A percentile compares a stretch with the other conserved stretches of the same genome.
Conservation (phyloP, 2,113 vertebrate genomes). For the Microcebus tavaratra region DNA sequence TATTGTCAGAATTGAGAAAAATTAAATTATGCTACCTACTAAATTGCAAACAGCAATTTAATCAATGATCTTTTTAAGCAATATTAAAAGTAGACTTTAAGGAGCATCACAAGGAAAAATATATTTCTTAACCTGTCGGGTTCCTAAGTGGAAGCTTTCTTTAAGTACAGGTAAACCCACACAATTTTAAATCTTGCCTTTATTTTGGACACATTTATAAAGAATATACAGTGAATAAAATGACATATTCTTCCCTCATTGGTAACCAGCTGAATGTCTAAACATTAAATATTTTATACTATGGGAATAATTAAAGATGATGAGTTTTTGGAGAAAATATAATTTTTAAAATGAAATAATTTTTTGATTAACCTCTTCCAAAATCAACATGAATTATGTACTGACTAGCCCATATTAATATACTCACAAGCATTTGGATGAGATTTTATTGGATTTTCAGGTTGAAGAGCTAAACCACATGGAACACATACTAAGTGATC, state of each 20-base stretch:
- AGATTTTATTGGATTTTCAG: background rate
- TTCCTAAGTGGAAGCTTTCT: background rate
- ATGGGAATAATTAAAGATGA: background rate
- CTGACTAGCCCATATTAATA: background rate
- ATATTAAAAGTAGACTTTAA: background rate
- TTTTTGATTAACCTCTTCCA: background rate
- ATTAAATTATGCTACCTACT: background rate
- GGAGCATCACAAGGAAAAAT: background rate
- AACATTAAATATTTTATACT: background rate
- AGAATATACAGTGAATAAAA: background rate
- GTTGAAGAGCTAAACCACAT: background rate
- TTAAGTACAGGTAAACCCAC: background rate
- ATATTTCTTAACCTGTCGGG: background rate
- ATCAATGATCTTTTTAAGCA: background rate
- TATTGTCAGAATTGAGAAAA: background rate
- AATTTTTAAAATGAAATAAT: slow-evolving; percentile 20
- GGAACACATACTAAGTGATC: background rate
- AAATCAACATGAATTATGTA: background rate
- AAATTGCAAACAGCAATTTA: background rate
- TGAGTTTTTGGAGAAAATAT: background rate
- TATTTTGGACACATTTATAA: background rate
- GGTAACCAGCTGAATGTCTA: background rate
- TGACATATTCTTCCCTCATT: background rate
- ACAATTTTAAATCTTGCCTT: background rate
- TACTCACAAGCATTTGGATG: background rate